Evolutionary conservation across 2,113 vertebrate genomes (phyloP).

Genomic region (Erythrolamprus reginae): DNA sequence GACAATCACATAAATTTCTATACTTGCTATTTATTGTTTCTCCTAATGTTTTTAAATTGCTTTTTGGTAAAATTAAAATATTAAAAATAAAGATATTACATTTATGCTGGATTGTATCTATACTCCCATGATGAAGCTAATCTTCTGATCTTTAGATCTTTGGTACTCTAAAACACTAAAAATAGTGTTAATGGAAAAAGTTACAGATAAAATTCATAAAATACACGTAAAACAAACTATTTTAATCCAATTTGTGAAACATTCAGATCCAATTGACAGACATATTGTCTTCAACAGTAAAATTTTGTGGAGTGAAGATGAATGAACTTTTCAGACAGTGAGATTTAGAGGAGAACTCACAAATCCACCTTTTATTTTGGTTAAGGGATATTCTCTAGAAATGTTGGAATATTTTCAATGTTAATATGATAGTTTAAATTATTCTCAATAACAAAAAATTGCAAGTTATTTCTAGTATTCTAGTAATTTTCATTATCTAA

Average conservation of each 20-base stretch:
- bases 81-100: too few relatives aligned
- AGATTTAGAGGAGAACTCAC: background rate
- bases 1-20: too few relatives aligned
- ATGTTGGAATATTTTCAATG: background rate
- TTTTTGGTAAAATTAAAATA: too few relatives aligned
- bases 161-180: background rate
- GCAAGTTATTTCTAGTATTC: background rate
- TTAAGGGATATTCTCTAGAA: background rate
- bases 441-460: background rate
- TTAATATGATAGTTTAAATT: background rate
- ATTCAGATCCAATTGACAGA: background rate
- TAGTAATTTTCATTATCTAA: background rate
- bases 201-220: background rate
- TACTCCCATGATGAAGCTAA: background rate
- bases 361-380: background rate
- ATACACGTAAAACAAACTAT: background rate
- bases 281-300: background rate
- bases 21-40: too few relatives aligned
- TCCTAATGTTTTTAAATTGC: too few relatives aligned
- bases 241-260: background rate
- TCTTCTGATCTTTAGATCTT: background rate
- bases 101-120: background rate
- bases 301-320: background rate
- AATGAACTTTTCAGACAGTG: background rate
- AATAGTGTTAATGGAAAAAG: background rate